Evolutionary conservation across 2,113 vertebrate species (phyloP).

Genomic region (Malaclemys terrapin): DNA sequence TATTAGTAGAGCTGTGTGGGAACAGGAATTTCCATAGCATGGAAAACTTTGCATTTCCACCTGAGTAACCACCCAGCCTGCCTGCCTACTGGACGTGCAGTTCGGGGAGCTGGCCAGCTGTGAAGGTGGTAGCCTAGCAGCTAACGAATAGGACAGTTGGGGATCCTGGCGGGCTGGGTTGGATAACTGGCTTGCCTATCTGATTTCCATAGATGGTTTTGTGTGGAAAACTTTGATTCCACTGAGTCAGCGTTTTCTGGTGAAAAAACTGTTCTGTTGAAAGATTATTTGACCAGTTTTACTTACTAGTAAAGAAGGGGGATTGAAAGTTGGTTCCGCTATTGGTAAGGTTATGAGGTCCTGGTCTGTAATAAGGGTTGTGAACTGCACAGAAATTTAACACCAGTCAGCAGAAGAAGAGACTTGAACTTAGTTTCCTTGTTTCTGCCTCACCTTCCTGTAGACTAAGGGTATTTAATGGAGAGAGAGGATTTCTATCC

Average conservation of each 20-base stretch:
- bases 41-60: neutral
- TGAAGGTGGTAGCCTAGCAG: neutral
- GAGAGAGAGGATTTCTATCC: too few relatives aligned
- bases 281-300: neutral
- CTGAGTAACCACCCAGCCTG: neutral
- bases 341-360: neutral
- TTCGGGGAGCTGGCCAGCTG: neutral
- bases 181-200: neutral
- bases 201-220: neutral
- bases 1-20: neutral
- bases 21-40: neutral
- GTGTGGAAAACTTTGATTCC: neutral
- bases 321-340: neutral
- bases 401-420: neutral
- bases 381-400: neutral
- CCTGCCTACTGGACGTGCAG: neutral
- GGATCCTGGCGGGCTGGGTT: neutral
- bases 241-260: neutral
- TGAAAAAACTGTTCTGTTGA: neutral
- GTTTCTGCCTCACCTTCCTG: neutral
- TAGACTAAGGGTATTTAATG: neutral
- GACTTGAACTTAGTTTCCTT: neutral
- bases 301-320: neutral
- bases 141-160: neutral
- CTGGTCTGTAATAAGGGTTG: neutral